These are phyloP conservation scores for Oscheius onirici DNA, from an alignment of 2,888 invertebrate genomes.

Conservation along the genomic window DNA sequence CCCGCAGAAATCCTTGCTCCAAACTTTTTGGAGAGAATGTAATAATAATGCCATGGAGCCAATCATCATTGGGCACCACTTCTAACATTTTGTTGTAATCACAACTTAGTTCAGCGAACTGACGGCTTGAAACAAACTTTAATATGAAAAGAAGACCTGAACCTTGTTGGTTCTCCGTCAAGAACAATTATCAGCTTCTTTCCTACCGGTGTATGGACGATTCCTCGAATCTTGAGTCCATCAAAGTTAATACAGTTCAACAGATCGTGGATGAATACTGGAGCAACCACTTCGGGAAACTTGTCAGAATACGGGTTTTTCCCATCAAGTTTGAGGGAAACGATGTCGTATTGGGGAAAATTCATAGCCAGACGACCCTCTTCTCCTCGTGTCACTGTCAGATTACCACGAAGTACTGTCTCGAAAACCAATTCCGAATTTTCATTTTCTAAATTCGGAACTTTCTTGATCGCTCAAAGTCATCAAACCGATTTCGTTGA, in stretches of 20 bases:
- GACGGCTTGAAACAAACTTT: constrained; percentile 48
- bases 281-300: constrained; percentile 37
- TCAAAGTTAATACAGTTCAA: constrained; percentile 40
- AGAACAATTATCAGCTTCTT: constrained; percentile 53
- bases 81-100: constrained; percentile 62
- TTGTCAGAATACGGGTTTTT: neutral
- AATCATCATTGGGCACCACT: constrained; percentile 62
- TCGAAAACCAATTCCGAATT: constrained; percentile 59
- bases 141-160: constrained; percentile 39
- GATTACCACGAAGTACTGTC: constrained; percentile 32
- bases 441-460: constrained; percentile 71
- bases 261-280: constrained; percentile 42
- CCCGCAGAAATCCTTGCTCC: constrained; percentile 55
- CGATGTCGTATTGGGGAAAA: constrained; percentile 57
- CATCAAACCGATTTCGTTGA: constrained; percentile 69
- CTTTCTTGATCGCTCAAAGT: neutral
- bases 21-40: constrained; percentile 56
- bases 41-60: constrained; percentile 57
- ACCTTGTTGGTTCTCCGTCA: constrained; percentile 55
- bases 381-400: no score
- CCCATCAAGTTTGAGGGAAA: constrained; percentile 15
- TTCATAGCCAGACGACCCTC: constrained; percentile 32
- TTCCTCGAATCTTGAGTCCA: constrained; percentile 40
- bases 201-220: constrained; percentile 43
- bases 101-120: constrained; percentile 60